Percentiles rank a stretch among this genome's conserved stretches.
phyloP scores from a whole-genome alignment of 2,888 invertebrate species.

The Hypolimnas misippus region DNA sequence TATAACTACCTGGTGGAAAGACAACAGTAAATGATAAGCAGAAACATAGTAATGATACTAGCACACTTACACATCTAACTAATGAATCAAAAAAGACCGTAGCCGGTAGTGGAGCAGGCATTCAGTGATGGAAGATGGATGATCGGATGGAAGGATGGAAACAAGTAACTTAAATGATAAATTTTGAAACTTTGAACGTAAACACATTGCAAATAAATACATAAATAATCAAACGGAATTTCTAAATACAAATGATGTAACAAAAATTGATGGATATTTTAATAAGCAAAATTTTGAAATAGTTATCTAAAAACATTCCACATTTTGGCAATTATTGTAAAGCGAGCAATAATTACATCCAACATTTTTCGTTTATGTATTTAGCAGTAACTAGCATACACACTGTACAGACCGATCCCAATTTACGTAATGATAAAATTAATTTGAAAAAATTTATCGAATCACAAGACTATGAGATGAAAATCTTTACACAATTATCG shows the following conservation, averaged over 20 bases:
- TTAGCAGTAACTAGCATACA: slow-evolving; percentile 11
- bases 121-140: slow-evolving; percentile 52
- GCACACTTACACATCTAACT: slow-evolving; percentile 69
- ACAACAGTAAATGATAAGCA: slow-evolving; percentile 62
- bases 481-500: slow-evolving; percentile 22
- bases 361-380: slow-evolving; percentile 1
- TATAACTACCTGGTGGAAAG: slow-evolving; percentile 60
- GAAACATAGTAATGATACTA: slow-evolving; percentile 60
- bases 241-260: slow-evolving; percentile 19
- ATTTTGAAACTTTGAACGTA: slow-evolving; percentile 21
- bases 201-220: slow-evolving; percentile 33
- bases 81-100: slow-evolving; percentile 76
- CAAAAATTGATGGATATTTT: slow-evolving; percentile 28
- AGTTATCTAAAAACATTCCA: background rate
- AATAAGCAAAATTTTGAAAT: background rate
- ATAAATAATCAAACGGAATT: slow-evolving; percentile 21
- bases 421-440: slow-evolving; percentile 6
- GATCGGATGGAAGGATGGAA: slow-evolving; percentile 53
- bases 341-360: background rate
- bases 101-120: slow-evolving; percentile 57
- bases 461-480: slow-evolving; percentile 37
- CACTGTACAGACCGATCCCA: slow-evolving; percentile 19
- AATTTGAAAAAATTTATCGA: slow-evolving; percentile 12
- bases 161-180: slow-evolving; percentile 24
- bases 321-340: no score